Evolutionary conservation across 2,888 invertebrate species (phyloP).

Genomic region (Panzeria rudis): DNA sequence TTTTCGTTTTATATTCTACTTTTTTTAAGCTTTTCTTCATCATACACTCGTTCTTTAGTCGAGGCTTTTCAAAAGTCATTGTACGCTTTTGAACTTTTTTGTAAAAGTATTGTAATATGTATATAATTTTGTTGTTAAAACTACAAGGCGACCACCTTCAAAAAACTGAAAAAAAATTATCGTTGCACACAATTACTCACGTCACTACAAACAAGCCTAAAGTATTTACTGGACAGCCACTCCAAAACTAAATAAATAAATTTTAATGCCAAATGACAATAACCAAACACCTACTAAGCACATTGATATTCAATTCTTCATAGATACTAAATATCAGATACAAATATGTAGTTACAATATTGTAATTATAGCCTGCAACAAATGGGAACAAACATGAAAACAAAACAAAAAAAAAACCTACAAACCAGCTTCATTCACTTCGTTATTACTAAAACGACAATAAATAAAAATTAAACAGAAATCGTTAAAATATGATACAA

Average conservation of each 20-base stretch:
- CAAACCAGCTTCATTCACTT: slow-evolving; percentile 14
- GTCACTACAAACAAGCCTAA: slow-evolving; percentile 13
- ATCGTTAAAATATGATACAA: slow-evolving; percentile 62
- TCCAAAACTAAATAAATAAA: slow-evolving; percentile 44
- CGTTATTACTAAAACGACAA: slow-evolving; percentile 15
- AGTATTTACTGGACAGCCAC: slow-evolving; percentile 42
- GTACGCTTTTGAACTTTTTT: slow-evolving; percentile 74
- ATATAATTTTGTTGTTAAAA: slow-evolving; percentile 45
- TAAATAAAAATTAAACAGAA: slow-evolving; percentile 36
- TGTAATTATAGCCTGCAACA: slow-evolving; percentile 45
- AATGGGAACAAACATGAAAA: slow-evolving; percentile 11
- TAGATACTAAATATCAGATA: slow-evolving; percentile 30
- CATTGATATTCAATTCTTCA: slow-evolving; percentile 27
- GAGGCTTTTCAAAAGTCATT: slow-evolving; percentile 61
- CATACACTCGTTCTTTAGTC: slow-evolving; percentile 21
- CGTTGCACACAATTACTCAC: slow-evolving; percentile 50
- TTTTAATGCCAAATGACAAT: slow-evolving; percentile 68
- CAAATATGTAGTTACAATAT: slow-evolving; percentile 3
- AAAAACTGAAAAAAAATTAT: slow-evolving; percentile 39
- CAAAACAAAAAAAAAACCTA: background rate
- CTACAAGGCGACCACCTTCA: slow-evolving; percentile 67
- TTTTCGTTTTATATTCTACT: slow-evolving; percentile 5
- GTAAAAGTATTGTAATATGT: slow-evolving; percentile 38
- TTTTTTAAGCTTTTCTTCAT: slow-evolving; percentile 15
- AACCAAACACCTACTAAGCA: slow-evolving; percentile 48